Percentiles rank a stretch among this genome's conserved stretches.
These are phyloP conservation scores for Oryzias curvinotus DNA, from an alignment of 2,113 vertebrate species.

Conservation along the genomic window DNA sequence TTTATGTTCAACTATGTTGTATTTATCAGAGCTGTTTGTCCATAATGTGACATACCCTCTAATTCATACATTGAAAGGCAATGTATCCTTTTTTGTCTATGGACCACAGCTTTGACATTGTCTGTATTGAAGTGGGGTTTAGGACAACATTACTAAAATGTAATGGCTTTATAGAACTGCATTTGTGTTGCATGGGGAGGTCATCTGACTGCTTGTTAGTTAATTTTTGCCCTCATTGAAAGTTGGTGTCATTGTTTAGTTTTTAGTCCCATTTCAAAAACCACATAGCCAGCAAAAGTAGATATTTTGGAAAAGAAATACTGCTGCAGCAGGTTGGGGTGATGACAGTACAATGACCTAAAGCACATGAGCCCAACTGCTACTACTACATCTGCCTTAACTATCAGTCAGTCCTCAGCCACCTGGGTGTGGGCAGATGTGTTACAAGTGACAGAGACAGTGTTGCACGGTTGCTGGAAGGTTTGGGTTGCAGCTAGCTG, in stretches of 20 bases:
- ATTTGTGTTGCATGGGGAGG: conserved; percentile 38
- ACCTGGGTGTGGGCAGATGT: neutral
- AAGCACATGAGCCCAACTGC: conserved; percentile 14
- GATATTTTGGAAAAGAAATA: conserved; percentile 1
- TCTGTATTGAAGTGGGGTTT: conserved; percentile 9
- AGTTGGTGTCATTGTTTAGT: conserved; percentile 20
- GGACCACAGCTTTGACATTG: conserved; percentile 10
- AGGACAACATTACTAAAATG: conserved; percentile 19
- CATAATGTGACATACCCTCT: too few relatives aligned
- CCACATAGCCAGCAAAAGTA: conserved; percentile 21
- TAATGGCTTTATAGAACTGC: conserved; percentile 45
- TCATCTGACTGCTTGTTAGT: conserved; percentile 35
- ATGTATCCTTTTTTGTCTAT: too few relatives aligned
- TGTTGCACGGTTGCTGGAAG: neutral
- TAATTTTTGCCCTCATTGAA: conserved; percentile 3
- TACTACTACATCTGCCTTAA: neutral
- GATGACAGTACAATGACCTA: neutral
- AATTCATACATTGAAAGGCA: too few relatives aligned
- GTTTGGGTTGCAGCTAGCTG: neutral
- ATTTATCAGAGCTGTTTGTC: too few relatives aligned
- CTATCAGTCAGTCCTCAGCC: neutral
- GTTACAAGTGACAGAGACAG: conserved; percentile 6
- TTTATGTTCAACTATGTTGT: too few relatives aligned
- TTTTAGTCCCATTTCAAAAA: conserved; percentile 33
- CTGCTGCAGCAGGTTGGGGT: conserved; percentile 17